Conservation (phyloP, 2,113 vertebrate species). For the Agelaius phoeniceus region DNA sequence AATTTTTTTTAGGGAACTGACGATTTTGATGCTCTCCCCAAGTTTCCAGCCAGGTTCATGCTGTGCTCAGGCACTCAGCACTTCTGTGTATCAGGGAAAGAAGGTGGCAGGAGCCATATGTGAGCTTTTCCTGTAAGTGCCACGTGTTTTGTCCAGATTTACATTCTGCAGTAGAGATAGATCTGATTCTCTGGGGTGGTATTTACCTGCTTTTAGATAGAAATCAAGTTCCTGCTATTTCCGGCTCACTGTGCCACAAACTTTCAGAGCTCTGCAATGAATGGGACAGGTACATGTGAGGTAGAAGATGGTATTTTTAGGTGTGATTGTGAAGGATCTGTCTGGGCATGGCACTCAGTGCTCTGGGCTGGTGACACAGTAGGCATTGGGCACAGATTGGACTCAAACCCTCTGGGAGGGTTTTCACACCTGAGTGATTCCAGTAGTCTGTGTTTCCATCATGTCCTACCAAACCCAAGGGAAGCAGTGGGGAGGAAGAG, state of each 20-base stretch:
- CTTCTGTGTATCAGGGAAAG: neutral
- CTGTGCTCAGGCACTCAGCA: neutral
- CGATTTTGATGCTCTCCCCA: neutral
- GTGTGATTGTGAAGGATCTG: neutral
- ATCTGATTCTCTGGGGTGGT: neutral
- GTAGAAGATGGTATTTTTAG: neutral
- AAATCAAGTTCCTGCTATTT: neutral
- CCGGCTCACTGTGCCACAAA: neutral
- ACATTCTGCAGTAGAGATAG: neutral
- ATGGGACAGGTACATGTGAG: neutral
- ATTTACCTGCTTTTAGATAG: neutral
- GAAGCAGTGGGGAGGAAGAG: neutral
- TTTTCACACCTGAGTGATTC: neutral
- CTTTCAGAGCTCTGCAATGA: neutral
- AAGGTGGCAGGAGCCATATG: neutral
- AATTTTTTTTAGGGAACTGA: neutral
- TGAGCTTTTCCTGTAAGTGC: neutral
- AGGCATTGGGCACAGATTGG: neutral
- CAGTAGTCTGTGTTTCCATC: neutral
- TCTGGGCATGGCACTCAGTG: neutral
- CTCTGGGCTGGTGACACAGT: neutral
- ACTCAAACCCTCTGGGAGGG: rapidly evolving
- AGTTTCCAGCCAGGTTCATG: neutral
- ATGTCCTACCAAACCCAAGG: neutral
- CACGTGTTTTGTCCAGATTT: neutral